These are phyloP conservation scores for Sinocyclocheilus rhinocerous DNA, from an alignment of 2,113 vertebrate genomes.

Conservation along the genomic window DNA sequence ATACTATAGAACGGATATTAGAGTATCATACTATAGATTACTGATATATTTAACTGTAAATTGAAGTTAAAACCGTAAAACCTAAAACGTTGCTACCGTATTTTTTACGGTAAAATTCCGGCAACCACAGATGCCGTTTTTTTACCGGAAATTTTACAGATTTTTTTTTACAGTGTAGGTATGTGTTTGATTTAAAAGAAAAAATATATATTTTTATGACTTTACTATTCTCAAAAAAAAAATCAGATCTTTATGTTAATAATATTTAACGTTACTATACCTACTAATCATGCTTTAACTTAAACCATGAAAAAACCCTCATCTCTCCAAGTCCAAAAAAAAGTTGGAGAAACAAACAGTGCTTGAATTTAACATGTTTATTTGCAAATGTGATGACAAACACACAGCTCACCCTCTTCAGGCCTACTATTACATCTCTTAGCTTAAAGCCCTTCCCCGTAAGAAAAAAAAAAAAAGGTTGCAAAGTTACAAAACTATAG, in stretches of 20 bases:
- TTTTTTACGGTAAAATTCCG: too few relatives aligned
- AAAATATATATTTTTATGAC: not conserved
- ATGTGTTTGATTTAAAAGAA: not conserved
- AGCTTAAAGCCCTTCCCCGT: not conserved
- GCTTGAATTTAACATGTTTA: conserved; percentile 46
- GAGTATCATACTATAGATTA: too few relatives aligned
- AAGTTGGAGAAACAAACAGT: not conserved
- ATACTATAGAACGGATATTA: too few relatives aligned
- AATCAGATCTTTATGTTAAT: too few relatives aligned
- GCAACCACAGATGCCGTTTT: too few relatives aligned
- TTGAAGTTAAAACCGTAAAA: too few relatives aligned
- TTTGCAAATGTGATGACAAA: conserved; percentile 47
- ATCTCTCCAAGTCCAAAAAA: not conserved
- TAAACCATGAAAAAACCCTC: not conserved
- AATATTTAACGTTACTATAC: not conserved
- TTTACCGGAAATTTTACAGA: too few relatives aligned
- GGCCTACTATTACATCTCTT: not conserved
- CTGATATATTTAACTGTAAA: too few relatives aligned
- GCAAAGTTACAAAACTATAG: not conserved
- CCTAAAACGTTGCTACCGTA: too few relatives aligned
- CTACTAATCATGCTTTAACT: not conserved
- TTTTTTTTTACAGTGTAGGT: not conserved
- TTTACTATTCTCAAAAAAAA: not conserved
- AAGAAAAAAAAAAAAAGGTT: not conserved
- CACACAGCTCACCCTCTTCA: conserved; percentile 2